Evolutionary conservation across 2,888 invertebrate genomes (phyloP).

Genomic region (Sisyra terminalis): DNA sequence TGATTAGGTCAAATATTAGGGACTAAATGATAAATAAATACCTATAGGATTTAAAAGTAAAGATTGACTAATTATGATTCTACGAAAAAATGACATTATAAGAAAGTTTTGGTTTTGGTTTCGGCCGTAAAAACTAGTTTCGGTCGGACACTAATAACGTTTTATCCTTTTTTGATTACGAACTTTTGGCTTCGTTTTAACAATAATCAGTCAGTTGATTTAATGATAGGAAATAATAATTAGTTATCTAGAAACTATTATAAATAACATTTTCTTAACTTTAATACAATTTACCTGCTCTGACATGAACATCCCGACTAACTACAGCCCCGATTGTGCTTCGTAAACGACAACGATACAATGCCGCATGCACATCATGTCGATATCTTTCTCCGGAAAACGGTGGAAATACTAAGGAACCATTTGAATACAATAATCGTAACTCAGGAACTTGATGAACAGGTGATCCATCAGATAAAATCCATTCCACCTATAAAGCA

Average conservation of each 20-base stretch:
- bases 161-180: too few species aligned
- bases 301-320: conserved; percentile 72
- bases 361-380: conserved; percentile 69
- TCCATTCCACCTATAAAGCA: conserved; percentile 51
- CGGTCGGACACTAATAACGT: too few species aligned
- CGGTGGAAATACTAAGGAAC: conserved; percentile 71
- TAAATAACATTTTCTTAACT: conserved; percentile 7
- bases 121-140: too few species aligned
- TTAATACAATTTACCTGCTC: conserved; percentile 55
- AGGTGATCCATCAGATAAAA: conserved; percentile 51
- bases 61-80: too few species aligned
- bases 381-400: conserved; percentile 68
- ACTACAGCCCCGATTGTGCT: conserved; percentile 62
- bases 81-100: too few species aligned
- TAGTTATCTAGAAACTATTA: too few species aligned
- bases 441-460: conserved; percentile 49
- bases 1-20: too few species aligned
- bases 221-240: neutral
- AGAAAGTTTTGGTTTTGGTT: too few species aligned
- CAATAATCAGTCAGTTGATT: neutral
- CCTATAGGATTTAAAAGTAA: too few species aligned
- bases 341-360: conserved; percentile 54
- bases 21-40: too few species aligned
- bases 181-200: too few species aligned
- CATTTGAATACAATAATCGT: conserved; percentile 61